Base-by-base conservation (phyloP, 2,113 vertebrate species). In the Scomber colias region DNA sequence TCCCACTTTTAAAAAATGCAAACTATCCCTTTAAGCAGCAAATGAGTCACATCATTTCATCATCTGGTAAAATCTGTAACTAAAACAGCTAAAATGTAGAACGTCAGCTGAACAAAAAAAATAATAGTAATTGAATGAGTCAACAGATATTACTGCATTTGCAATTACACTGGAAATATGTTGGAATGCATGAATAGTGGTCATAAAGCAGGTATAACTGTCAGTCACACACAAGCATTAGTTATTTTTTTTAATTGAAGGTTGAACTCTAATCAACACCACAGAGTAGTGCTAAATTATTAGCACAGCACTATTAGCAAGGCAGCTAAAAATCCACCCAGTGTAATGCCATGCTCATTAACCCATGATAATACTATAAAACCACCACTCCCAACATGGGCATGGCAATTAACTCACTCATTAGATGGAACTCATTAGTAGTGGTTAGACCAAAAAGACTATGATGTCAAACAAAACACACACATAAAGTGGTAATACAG, bases 281-380 rank as follows among this genome's bases (percentile, higher is more conserved):
- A 62, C 70, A 53, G 51, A 72, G 50, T 40, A 71, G 49, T 65
- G 66, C 11, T 49, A 64, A 16, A 75, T 17, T 67, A 74, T 77
- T 69, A 35, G 46, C 9, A 15, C 57, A 49, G 40, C 24, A 56
- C 60, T 79, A 85, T 84, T 81, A 81, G 63, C 73, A 79, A 14
- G 79, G 67, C 59, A 87, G 66, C 54, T 54, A 67, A 79, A 76
- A 65, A 80, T 79, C 64, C 83, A 68, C 63, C 21, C 60, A 53
- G 62, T 70, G 75, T 60, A 59, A 83, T 84, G 67, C 66, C 75
- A 81, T 71, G 74, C 84, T 91, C 76, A 87, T 86, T 85, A 86
- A 83, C 75, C 79, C 82, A 62, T 85, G 84, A 75, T 77, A 82
- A 85, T 82, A 70, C 60, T 51, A 73, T 84, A 84, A 85, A 89